Conservation (phyloP, 2,888 invertebrate genomes). For the Rambutsinella grinnellia region DNA sequence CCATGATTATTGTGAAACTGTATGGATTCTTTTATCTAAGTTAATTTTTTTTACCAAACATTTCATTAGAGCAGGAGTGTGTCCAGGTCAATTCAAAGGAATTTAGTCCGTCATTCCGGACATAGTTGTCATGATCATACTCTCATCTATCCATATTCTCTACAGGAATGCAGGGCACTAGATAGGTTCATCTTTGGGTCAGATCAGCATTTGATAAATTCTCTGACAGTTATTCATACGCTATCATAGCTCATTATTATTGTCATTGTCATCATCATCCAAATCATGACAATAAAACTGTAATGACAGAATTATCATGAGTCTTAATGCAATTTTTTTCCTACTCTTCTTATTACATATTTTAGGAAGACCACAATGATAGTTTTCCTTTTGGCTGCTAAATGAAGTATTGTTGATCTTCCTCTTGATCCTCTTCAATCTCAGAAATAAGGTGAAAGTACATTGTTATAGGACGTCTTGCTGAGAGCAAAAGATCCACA, state of each 20-base stretch:
- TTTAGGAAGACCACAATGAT: not conserved
- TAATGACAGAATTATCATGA: too few species aligned
- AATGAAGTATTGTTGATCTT: slow-evolving; percentile 43
- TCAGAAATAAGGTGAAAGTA: not conserved
- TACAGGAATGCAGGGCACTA: too few species aligned
- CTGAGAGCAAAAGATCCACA: slow-evolving; percentile 45
- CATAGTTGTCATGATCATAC: not conserved
- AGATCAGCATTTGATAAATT: too few species aligned
- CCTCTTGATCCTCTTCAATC: not conserved
- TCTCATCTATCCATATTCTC: too few species aligned
- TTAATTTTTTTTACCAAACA: too few species aligned
- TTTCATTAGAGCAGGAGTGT: not conserved
- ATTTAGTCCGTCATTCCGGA: not conserved
- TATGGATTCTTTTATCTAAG: too few species aligned
- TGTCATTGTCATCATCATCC: not conserved
- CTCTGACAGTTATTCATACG: not conserved
- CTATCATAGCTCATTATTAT: not conserved
- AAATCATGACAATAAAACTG: not conserved
- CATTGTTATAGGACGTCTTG: slow-evolving; percentile 47
- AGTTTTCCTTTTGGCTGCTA: slow-evolving; percentile 1
- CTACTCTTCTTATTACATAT: slow-evolving; percentile 25
- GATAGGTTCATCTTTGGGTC: too few species aligned
- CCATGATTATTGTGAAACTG: too few species aligned
- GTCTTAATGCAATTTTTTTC: not conserved
- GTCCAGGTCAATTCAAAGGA: not conserved